A percentile compares a stretch with the other conserved stretches of the same genome.
phyloP scores from a whole-genome alignment of 2,113 vertebrate genomes.

The zebrafish (Danio rerio) region DNA sequence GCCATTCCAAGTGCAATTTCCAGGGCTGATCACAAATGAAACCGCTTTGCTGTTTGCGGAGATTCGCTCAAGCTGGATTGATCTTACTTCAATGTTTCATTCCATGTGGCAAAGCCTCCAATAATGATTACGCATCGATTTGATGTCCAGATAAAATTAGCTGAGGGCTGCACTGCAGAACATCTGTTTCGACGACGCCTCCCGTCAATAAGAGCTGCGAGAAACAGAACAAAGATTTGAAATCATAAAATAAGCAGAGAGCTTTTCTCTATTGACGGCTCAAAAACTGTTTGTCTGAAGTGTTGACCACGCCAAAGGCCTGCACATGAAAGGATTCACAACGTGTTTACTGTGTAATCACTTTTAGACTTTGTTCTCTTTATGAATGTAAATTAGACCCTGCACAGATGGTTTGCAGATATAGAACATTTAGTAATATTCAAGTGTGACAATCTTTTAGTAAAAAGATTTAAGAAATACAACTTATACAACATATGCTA shows the following conservation, averaged over 20 bases:
- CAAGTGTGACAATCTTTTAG: background rate
- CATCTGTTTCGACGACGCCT: constrained; percentile 11
- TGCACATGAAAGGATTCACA: background rate
- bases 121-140: constrained; percentile 21
- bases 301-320: constrained; percentile 13
- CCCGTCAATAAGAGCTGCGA: background rate
- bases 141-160: constrained; percentile 33
- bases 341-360: background rate
- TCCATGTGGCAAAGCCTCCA: constrained; percentile 20
- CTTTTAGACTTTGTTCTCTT: constrained; percentile 9
- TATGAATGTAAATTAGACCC: background rate
- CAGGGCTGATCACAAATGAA: background rate
- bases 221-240: constrained; percentile 20
- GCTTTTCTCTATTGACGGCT: background rate
- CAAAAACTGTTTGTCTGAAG: background rate
- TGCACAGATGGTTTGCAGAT: background rate
- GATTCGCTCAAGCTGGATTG: constrained; percentile 12
- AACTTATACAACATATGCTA: too few species aligned
- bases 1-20: constrained; percentile 1
- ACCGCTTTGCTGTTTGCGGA: background rate
- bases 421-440: background rate
- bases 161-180: background rate
- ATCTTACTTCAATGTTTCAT: constrained; percentile 22
- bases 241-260: constrained; percentile 10
- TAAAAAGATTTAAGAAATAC: too few species aligned